Evolutionary conservation across 2,888 invertebrate genomes (phyloP).

Genomic region (Tetranychus truncatus): DNA sequence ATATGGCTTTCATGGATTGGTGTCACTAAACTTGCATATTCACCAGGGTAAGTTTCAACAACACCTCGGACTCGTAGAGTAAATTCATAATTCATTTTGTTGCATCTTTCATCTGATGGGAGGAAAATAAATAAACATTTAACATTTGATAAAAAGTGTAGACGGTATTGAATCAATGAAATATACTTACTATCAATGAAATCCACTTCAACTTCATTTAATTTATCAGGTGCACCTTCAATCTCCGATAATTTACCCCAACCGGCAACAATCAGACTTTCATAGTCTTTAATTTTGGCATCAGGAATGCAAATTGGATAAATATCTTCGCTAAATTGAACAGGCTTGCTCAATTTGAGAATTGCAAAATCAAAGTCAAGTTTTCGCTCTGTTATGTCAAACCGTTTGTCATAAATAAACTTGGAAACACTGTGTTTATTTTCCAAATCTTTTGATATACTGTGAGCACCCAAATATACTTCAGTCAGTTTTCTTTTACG

Average conservation of each 20-base stretch:
- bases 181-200: constrained; percentile 3
- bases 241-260: constrained; percentile 9
- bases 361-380: constrained; percentile 9
- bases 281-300: background rate
- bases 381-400: constrained; percentile 3
- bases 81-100: constrained; percentile 10
- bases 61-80: constrained; percentile 5
- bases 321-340: constrained; percentile 1
- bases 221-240: constrained; percentile 4
- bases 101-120: background rate
- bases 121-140: background rate
- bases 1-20: constrained; percentile 6
- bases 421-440: constrained; percentile 1
- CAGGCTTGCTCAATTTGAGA: background rate
- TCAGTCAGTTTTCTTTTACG: constrained; percentile 2
- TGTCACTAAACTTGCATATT: background rate
- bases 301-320: constrained; percentile 8
- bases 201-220: constrained; percentile 5
- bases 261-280: background rate
- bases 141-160: background rate
- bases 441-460: constrained; percentile 5
- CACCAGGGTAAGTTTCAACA: constrained; percentile 5
- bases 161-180: background rate
- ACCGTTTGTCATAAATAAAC: constrained; percentile 8
- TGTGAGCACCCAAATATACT: constrained; percentile 1